These are phyloP conservation scores for Pachymerium ferrugineum DNA, from an alignment of 2,888 invertebrate species.

Conservation along the genomic window DNA sequence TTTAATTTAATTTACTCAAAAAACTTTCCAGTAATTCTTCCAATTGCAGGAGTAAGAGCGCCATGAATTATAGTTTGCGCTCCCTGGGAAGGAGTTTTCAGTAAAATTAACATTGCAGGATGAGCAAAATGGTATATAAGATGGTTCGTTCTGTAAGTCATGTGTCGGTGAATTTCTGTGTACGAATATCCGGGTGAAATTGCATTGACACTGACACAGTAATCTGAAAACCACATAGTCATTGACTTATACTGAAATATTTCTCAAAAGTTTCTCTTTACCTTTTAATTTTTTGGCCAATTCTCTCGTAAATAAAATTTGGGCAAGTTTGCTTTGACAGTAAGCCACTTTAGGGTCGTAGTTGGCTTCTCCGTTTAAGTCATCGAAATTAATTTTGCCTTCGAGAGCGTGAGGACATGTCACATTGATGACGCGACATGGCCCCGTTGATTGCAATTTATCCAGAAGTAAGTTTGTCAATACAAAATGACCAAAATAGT, in stretches of 20 bases:
- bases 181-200: background rate
- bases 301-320: background rate
- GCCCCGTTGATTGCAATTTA: background rate
- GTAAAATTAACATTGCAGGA: background rate
- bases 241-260: too few species aligned
- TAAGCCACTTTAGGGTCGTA: background rate
- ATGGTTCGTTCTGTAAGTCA: background rate
- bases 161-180: background rate
- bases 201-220: background rate
- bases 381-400: background rate
- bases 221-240: too few species aligned
- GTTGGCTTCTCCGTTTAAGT: background rate
- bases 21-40: background rate
- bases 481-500: slow-evolving; percentile 40
- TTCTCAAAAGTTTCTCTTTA: too few species aligned
- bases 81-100: background rate
- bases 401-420: background rate
- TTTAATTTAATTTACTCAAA: background rate
- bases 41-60: background rate
- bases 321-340: background rate
- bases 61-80: background rate
- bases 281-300: slow-evolving; percentile 16
- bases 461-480: background rate
- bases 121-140: background rate
- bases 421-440: background rate